A percentile compares a stretch with the other conserved stretches of the same genome.
Conservation (phyloP, 2,113 vertebrate species). For the Cyprinodon brontotheroides region DNA sequence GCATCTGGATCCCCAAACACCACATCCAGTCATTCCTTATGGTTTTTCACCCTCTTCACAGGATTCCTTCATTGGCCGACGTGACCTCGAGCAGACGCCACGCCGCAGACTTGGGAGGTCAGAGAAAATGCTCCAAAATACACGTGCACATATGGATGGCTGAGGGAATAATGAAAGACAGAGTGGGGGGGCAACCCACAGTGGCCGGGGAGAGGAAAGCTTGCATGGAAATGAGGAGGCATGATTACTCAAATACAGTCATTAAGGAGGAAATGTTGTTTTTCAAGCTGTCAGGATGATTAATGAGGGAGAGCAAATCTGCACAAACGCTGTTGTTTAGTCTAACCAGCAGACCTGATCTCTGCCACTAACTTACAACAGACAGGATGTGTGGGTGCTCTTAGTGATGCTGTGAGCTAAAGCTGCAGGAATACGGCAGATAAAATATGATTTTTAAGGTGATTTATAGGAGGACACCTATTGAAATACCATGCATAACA, state of each 20-base stretch:
- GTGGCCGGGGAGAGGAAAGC: slow-evolving; percentile 49
- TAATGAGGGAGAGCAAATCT: slow-evolving; percentile 94
- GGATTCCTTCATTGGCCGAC: slow-evolving; percentile 55
- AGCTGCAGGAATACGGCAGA: background rate
- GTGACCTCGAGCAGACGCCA: slow-evolving; percentile 66
- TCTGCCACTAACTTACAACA: slow-evolving; percentile 89
- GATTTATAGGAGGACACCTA: background rate
- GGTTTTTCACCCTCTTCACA: slow-evolving; percentile 60
- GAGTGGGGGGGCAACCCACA: slow-evolving; percentile 6
- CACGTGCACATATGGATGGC: slow-evolving; percentile 51
- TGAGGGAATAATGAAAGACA: slow-evolving; percentile 16
- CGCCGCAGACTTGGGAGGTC: slow-evolving; percentile 64
- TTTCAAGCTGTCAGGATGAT: slow-evolving; percentile 99
- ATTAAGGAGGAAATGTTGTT: slow-evolving; percentile 99
- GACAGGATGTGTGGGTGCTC: slow-evolving; percentile 68
- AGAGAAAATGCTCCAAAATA: slow-evolving; percentile 52
- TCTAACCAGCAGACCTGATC: slow-evolving; percentile 97
- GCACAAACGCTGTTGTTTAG: slow-evolving; percentile 98
- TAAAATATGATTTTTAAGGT: background rate
- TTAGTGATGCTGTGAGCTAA: slow-evolving; percentile 7
- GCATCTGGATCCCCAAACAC: slow-evolving; percentile 58
- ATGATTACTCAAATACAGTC: slow-evolving; percentile 99
- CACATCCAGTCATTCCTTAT: slow-evolving; percentile 61
- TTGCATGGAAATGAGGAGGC: slow-evolving; percentile 82
- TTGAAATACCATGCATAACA: too few species aligned